Evolutionary conservation across 2,113 vertebrate species (phyloP), one percentile per base, ranked within the genome.

Genomic region (human): DNA sequence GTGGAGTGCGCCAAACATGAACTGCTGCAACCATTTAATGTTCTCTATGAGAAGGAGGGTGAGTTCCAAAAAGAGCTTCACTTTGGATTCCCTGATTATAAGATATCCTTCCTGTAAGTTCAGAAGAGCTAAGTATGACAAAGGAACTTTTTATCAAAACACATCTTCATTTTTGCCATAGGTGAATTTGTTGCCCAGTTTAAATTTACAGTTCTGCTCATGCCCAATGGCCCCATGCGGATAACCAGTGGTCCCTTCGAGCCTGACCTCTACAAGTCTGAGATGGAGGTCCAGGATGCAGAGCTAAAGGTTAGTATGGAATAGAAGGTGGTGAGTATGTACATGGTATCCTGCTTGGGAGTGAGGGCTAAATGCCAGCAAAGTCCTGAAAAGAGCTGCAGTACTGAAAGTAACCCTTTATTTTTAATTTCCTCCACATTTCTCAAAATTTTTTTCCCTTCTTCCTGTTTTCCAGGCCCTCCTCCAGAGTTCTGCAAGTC

Each of bases 11-110:
- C 99, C 98, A 99, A 99, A 97, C 99, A 99, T 38, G 99, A 99
- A 98, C 98, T 99, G 97, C 98, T 99, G 68, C 99, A 99, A 98
- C 99, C 99, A 12, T 99, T 99, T 99, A 99, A 98, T 40, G 99
- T 99, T 98, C 99, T 99, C 90, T 99, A 99, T 90, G 99, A 99
- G 98, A 99, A 99, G 98, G 99, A 99, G 97, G 99, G 99, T 99
- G 96, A 99, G 99, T 13, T 27, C n/a, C 25, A 45, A 35, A 32
- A 45, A 32, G 43, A 57, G 4, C 14, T 93, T 90, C 20, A 43
- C 23, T 94, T 90, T 72, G 18, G 59, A 48, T 80, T 13, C 5
- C 3, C 55, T 64, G 40, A 7, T 20, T 59, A 38, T 23, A 1
- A 25, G 6, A 0, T 40, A 59, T 45, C 57, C 2, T n/a, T 3